Evolutionary conservation across 2,888 invertebrate species (phyloP), one percentile per base, ranked within the genome.

Genomic region (Antitype chi): DNA sequence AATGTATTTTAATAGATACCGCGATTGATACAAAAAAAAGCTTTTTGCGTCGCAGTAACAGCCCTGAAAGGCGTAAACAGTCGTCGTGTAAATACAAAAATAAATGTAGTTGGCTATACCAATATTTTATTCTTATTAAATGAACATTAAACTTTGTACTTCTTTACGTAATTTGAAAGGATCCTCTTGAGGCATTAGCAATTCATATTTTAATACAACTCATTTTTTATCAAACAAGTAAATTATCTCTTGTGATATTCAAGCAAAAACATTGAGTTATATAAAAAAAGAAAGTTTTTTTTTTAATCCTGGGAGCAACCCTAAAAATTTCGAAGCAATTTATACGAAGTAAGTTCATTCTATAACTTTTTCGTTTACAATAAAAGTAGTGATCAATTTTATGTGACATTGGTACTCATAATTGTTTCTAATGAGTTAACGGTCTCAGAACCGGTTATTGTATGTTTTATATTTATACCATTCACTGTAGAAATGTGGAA

Each of bases 401-500:
- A 84, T 84, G 79, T 87, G 81, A 88, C 85, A 85, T 85, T 74
- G 83, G 82, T 77, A 64, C 81, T 85, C 52, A 83, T 89, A 89
- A 90, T 91, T 88, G 85, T 89, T 89, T 90, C 87, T 89, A 90
- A 89, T 89, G 88, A 88, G 83, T 78, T 89, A 90, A 90, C 89
- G 88, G 89, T 86, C 79, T 28, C 70, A 57, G 43, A 79, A 85
- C 87, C 86, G 85, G 89, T 89, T 89, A 86, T 89, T 84, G 86
- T 86, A 85, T 86, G 80, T 85, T 88, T 88, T 87, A 84, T 86
- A 82, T 86, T 86, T 87, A 83, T 81, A 81, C 69, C 70, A 86
- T 88, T 85, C 80, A 74, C 84, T 74, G 74, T 81, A 87, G 86
- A 85, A 88, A 85, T 86, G 88, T 90, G 80, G 87, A 90, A 89